A percentile compares a stretch with the other conserved stretches of the same genome.
These are phyloP conservation scores for Nestor notabilis DNA, from an alignment of 2,113 vertebrate genomes.

Conservation along the genomic window DNA sequence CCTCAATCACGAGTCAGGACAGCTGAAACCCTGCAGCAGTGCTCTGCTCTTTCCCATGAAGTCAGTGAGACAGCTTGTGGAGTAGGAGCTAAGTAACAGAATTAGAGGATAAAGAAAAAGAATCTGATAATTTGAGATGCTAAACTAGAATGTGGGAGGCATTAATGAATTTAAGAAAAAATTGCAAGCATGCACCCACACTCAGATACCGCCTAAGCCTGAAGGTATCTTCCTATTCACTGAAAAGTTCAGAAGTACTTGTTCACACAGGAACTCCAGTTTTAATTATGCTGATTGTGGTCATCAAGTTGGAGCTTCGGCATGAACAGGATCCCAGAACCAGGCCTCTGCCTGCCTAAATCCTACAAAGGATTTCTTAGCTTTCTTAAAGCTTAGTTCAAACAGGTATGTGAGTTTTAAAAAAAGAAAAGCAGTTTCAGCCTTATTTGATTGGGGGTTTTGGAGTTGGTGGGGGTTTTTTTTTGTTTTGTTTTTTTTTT, in stretches of 20 bases:
- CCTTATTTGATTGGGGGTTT: not conserved
- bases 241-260: not conserved
- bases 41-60: not conserved
- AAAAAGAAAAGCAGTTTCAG: not conserved
- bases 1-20: not conserved
- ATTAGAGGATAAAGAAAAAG: not conserved
- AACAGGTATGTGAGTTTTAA: not conserved
- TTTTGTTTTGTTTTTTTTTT: not conserved
- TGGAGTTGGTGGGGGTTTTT: not conserved
- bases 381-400: not conserved
- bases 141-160: not conserved
- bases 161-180: not conserved
- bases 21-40: not conserved
- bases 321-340: not conserved
- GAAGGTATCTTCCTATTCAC: not conserved
- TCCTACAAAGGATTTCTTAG: not conserved
- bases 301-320: not conserved
- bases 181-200: not conserved
- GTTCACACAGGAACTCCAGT: not conserved
- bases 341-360: not conserved
- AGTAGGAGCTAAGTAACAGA: not conserved
- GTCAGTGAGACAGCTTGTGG: not conserved
- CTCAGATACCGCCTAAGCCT: not conserved
- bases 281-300: not conserved
- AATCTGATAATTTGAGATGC: not conserved